phyloP scores from a whole-genome alignment of 2,113 vertebrate genomes.

The Cynopterus brachyotis region DNA sequence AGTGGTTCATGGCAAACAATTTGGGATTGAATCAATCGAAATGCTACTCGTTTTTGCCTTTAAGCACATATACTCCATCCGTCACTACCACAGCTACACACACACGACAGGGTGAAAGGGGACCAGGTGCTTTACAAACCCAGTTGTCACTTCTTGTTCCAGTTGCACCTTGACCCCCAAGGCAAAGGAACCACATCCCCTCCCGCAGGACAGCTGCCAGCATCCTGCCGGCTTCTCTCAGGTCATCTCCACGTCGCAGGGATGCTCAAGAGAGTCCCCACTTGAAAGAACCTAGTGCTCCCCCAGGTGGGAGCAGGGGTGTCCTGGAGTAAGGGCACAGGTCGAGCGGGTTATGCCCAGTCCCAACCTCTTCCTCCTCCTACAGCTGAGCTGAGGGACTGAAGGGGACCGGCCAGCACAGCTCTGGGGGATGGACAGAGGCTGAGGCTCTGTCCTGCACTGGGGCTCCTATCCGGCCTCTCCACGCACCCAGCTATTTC shows the following conservation, averaged over 20 bases:
- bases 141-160: conserved; percentile 62
- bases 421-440: neutral
- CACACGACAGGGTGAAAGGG: accelerated
- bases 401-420: too few relatives aligned
- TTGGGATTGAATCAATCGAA: neutral
- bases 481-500: neutral
- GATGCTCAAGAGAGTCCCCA: conserved; percentile 21
- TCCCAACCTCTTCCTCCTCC: neutral
- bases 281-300: conserved; percentile 54
- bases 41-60: neutral
- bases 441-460: neutral
- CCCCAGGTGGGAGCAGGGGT: neutral
- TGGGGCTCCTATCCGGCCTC: too few relatives aligned
- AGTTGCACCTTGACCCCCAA: conserved; percentile 64
- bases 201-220: conserved; percentile 49
- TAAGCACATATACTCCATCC: neutral
- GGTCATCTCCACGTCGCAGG: neutral
- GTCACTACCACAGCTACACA: neutral
- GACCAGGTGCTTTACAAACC: neutral
- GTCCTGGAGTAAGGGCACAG: neutral
- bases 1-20: neutral
- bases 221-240: conserved; percentile 67
- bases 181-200: conserved; percentile 67
- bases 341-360: neutral
- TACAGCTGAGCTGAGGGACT: accelerated